Conservation (phyloP, 92 coral and sea anemone species). For the Epizoanthus rinbou region DNA sequence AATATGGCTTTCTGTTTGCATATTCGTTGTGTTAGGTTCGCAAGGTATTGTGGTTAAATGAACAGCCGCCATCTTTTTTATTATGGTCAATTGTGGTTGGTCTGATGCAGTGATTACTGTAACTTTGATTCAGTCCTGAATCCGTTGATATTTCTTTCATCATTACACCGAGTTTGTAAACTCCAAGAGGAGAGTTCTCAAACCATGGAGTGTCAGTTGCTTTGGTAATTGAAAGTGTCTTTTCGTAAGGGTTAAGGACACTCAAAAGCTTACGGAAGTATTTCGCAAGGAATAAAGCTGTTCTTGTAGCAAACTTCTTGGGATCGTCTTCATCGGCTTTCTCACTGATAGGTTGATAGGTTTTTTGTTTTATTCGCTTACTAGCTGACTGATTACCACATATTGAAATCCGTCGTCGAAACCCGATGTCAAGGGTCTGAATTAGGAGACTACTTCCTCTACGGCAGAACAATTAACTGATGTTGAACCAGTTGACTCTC, state of each 20-base stretch:
- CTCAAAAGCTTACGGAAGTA: conserved; percentile 53
- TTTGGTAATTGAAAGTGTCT: conserved; percentile 64
- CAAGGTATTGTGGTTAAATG: too few relatives aligned
- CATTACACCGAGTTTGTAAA: conserved; percentile 56
- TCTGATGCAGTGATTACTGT: conserved; percentile 59
- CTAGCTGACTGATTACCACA: conserved; percentile 61
- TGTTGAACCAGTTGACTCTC: conserved; percentile 55
- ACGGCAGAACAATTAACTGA: conserved; percentile 56
- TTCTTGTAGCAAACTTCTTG: conserved; percentile 56
- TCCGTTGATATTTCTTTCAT: conserved; percentile 63
- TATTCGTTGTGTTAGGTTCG: too few relatives aligned
- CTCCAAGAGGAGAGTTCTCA: conserved; percentile 63
- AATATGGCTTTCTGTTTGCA: too few relatives aligned
- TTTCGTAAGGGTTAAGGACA: conserved; percentile 63
- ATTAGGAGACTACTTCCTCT: conserved; percentile 52
- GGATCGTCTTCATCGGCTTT: conserved; percentile 64
- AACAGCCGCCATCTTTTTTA: conserved; percentile 57
- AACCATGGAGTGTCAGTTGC: conserved; percentile 54
- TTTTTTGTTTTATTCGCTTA: conserved; percentile 55
- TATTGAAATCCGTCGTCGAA: conserved; percentile 53
- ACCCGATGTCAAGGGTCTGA: too few relatives aligned
- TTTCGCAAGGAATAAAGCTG: conserved; percentile 43
- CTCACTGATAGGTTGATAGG: conserved; percentile 51
- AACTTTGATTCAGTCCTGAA: conserved; percentile 57
- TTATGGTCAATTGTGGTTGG: too few relatives aligned